A percentile compares a stretch with the other conserved stretches of the same genome.
Evolutionary conservation across 2,888 invertebrate species (phyloP).

Genomic region (Epinotia nisella): DNA sequence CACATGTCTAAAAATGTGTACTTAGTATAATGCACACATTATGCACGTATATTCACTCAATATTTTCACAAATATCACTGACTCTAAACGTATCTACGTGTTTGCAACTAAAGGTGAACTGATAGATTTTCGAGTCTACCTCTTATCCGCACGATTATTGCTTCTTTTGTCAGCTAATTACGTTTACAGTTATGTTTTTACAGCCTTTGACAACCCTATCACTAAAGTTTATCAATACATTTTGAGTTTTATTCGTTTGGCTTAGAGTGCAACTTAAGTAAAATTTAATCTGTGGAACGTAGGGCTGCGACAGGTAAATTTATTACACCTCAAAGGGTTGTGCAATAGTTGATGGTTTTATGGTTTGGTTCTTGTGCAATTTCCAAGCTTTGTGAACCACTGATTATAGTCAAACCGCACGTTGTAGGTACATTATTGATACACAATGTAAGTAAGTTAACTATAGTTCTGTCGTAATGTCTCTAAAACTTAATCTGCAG

Average conservation of each 20-base stretch:
- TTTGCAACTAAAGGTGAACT: constrained; percentile 66
- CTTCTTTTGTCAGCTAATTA: constrained; percentile 76
- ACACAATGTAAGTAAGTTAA: constrained; percentile 48
- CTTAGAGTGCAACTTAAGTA: constrained; percentile 53
- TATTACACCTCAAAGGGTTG: constrained; percentile 82
- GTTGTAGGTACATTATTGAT: constrained; percentile 51
- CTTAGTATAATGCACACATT: not conserved
- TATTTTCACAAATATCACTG: constrained; percentile 45
- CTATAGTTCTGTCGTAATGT: constrained; percentile 24
- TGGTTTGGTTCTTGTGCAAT: constrained; percentile 78
- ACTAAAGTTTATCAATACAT: constrained; percentile 43
- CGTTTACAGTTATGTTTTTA: constrained; percentile 69
- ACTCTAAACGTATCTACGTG: constrained; percentile 51
- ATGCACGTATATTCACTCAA: not conserved
- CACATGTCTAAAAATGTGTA: not conserved
- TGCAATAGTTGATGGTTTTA: constrained; percentile 77
- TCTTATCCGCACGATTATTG: constrained; percentile 75
- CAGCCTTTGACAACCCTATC: constrained; percentile 61
- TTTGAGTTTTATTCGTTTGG: constrained; percentile 46
- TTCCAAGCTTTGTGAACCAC: constrained; percentile 71
- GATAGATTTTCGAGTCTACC: constrained; percentile 58
- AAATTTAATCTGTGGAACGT: constrained; percentile 31
- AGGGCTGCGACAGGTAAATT: constrained; percentile 68
- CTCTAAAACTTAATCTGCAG: too few species aligned
- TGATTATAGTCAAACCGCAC: constrained; percentile 50